Percentiles rank a stretch among this genome's conserved stretches.
These are phyloP conservation scores for Hepsetus odoe DNA, from an alignment of 2,113 vertebrate genomes.

Conservation along the genomic window DNA sequence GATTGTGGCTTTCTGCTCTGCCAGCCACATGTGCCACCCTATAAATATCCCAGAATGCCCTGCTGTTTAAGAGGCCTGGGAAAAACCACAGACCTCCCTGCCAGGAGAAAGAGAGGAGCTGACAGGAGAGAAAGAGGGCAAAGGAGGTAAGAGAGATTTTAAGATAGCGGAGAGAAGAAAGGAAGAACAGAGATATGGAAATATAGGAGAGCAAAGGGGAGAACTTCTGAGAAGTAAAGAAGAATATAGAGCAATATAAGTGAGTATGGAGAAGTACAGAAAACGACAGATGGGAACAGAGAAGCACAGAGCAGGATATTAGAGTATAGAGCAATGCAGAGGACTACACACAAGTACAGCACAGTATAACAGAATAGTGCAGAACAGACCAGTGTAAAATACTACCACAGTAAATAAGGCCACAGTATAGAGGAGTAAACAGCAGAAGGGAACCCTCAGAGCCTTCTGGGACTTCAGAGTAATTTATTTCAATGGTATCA, in stretches of 20 bases:
- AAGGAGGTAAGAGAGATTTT: not conserved
- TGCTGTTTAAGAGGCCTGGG: slow-evolving; percentile 56
- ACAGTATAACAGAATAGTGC: no score
- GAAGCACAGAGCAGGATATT: not conserved
- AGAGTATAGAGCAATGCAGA: not conserved
- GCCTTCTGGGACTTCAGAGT: no score
- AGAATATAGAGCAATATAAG: not conserved
- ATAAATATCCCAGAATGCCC: slow-evolving; percentile 60
- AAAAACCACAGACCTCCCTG: slow-evolving; percentile 23
- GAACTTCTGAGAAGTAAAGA: not conserved
- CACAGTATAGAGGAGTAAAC: no score
- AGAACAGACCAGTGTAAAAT: no score
- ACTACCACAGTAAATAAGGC: no score
- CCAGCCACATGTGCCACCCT: slow-evolving; percentile 65
- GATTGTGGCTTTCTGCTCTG: slow-evolving; percentile 64
- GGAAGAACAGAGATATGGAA: not conserved
- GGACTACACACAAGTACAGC: not conserved
- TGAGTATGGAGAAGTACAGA: not conserved
- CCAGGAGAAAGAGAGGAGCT: slow-evolving; percentile 1
- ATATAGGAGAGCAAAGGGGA: not conserved
- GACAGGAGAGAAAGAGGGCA: slow-evolving; percentile 8
- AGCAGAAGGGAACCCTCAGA: no score
- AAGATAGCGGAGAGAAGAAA: not conserved
- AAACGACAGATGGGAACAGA: not conserved
- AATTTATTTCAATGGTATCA: no score